Evolutionary conservation across 2,113 vertebrate species (phyloP), one percentile per base, ranked within the genome.

Genomic region (Shinisaurus crocodilurus): DNA sequence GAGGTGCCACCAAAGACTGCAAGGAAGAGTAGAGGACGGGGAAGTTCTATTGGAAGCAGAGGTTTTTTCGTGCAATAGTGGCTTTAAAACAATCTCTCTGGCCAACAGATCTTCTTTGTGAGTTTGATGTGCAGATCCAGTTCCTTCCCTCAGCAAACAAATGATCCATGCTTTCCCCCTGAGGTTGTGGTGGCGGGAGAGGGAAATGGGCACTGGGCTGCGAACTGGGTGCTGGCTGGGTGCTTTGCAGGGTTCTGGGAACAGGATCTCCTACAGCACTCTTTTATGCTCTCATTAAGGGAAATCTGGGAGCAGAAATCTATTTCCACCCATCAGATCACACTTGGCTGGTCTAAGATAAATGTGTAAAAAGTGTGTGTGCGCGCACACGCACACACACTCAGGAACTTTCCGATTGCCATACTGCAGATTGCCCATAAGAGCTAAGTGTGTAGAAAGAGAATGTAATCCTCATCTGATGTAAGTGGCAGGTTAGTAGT

Each of bases 261-360:
- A 29, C 86, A 69, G 29, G 29, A 32, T 0, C 0, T 12, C 81
- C 85, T 20, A 43, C 79, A 57, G 16, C 45, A 37, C n/a, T 29
- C 60, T 83, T 40, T 57, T 27, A 65, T 82, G 48, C 2, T 5
- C 63, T 37, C n/a, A 1, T 0, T 72, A 67, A 43, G n/a, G 37
- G 43, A 88, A 45, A 67, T 27, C 15, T 77, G 27, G 13, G 7
- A 77, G 40, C 60, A 34, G 37, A 79, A 79, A 45, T 37, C 37
- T 60, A n/a, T 60, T 77, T 34, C 16, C 54, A 75, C 25, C 65
- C 37, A 45, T 20, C 6, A 5, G 25, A 65, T 18, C 48, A 25
- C 45, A n/a, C 32, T 48, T 88, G 43, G 20, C 7, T 48, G 45
- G 45, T n/a, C 23, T 13, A 88, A 80, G 37, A 80, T 45, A 65